Conservation (phyloP, 1,140 invertebrate species). For the Steinernema feltiae region DNA sequence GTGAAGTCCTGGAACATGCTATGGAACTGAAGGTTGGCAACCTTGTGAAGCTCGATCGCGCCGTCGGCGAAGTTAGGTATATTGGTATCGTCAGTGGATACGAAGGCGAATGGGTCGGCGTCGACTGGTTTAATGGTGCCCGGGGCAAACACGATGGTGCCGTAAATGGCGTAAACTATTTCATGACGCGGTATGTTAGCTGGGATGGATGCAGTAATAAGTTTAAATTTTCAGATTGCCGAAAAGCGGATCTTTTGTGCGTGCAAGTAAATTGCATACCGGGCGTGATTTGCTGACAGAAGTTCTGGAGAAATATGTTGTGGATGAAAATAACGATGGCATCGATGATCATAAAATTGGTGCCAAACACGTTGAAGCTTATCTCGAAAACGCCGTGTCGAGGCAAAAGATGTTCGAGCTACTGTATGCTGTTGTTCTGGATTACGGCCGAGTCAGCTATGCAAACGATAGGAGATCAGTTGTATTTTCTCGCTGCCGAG, state of each 20-base stretch:
- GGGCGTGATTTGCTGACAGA: slow-evolving; percentile 25
- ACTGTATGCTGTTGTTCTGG: slow-evolving; percentile 25
- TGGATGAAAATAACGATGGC: slow-evolving; percentile 7
- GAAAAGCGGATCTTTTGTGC: slow-evolving; percentile 26
- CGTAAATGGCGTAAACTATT: slow-evolving; percentile 26
- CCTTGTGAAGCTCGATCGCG: not conserved
- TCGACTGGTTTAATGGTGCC: slow-evolving; percentile 25
- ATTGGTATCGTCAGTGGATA: slow-evolving; percentile 24
- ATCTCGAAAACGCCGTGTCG: not conserved
- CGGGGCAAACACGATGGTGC: slow-evolving; percentile 31
- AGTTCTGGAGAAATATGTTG: slow-evolving; percentile 14
- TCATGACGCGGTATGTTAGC: slow-evolving; percentile 25
- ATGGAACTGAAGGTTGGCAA: not conserved
- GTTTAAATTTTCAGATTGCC: slow-evolving; percentile 23
- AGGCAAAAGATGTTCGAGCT: slow-evolving; percentile 25
- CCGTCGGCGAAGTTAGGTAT: slow-evolving; percentile 16
- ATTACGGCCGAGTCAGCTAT: slow-evolving; percentile 21
- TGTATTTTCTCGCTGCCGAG: slow-evolving; percentile 22
- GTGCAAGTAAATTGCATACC: not conserved
- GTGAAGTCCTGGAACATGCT: not conserved
- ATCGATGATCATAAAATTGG: slow-evolving; percentile 14
- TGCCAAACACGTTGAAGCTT: not conserved
- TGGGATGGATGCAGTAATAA: not conserved
- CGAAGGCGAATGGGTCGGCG: slow-evolving; percentile 25
- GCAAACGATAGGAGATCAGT: slow-evolving; percentile 3